Evolutionary conservation across 2,113 vertebrate genomes (phyloP).

Genomic region (Ctenodactylus gundi): DNA sequence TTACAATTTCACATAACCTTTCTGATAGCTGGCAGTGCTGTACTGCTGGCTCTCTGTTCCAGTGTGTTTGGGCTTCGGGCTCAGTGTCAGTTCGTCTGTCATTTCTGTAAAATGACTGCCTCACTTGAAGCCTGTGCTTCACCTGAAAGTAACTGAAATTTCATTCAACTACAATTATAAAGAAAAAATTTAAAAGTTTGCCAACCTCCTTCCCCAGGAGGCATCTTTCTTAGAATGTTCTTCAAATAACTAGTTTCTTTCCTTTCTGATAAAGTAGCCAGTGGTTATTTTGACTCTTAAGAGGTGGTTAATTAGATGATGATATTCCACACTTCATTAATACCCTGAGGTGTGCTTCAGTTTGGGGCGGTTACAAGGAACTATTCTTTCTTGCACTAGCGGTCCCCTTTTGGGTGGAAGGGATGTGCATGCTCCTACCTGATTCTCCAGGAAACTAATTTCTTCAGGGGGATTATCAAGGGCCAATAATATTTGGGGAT

Average conservation of each 20-base stretch:
- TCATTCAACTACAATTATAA: background rate
- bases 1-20: background rate
- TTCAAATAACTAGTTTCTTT: background rate
- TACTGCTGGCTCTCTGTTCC: background rate
- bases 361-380: background rate
- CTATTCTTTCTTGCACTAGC: background rate
- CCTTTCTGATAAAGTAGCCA: conserved; percentile 8
- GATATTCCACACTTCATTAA: background rate
- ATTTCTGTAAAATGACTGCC: background rate
- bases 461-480: background rate
- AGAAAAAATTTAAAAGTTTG: background rate
- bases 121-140: background rate
- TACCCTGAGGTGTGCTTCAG: background rate
- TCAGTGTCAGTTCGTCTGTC: background rate
- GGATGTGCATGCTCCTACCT: background rate
- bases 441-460: background rate
- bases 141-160: background rate
- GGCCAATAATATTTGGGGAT: background rate
- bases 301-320: background rate
- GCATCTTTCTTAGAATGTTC: background rate
- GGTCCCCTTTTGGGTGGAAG: background rate
- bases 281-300: background rate
- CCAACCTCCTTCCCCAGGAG: background rate
- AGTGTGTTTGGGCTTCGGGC: background rate
- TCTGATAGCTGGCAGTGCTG: background rate